A percentile compares a stretch with the other conserved stretches of the same genome.
Evolutionary conservation across 2,113 vertebrate species (phyloP).

Genomic region (Ardeotis arabs): DNA sequence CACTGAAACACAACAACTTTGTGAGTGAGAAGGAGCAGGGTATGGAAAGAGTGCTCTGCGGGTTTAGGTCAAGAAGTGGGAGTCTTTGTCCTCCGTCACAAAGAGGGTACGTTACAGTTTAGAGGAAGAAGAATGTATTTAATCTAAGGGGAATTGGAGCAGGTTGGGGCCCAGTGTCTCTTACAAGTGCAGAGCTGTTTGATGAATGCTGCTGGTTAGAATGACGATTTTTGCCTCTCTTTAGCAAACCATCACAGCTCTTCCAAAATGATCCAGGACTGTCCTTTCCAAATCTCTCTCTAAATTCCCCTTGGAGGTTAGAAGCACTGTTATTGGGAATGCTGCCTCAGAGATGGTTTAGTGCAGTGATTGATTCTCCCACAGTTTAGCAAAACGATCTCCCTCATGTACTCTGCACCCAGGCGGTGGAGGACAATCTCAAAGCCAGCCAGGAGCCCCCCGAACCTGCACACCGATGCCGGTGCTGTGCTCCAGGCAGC

Average conservation of each 20-base stretch:
- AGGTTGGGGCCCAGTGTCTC: neutral
- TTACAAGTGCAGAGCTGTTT: neutral
- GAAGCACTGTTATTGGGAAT: neutral
- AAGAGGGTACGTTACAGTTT: neutral
- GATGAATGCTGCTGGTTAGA: neutral
- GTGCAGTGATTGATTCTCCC: neutral
- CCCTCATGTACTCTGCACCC: neutral
- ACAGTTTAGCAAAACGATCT: fast-evolving
- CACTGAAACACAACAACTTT: neutral
- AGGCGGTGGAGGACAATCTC: neutral
- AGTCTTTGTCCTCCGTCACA: neutral
- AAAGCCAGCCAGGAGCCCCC: neutral
- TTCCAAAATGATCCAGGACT: neutral
- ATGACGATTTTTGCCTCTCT: neutral
- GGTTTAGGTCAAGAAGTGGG: neutral
- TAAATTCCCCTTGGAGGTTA: neutral
- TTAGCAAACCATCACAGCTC: neutral
- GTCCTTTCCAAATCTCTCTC: neutral
- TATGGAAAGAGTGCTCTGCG: neutral
- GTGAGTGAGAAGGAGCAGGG: neutral
- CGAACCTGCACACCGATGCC: neutral
- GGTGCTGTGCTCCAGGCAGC: neutral
- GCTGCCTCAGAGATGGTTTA: neutral
- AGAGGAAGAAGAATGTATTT: neutral
- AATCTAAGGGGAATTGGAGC: neutral